Conservation (phyloP, 2,888 invertebrate genomes). For the Odontocolon sp. region DNA sequence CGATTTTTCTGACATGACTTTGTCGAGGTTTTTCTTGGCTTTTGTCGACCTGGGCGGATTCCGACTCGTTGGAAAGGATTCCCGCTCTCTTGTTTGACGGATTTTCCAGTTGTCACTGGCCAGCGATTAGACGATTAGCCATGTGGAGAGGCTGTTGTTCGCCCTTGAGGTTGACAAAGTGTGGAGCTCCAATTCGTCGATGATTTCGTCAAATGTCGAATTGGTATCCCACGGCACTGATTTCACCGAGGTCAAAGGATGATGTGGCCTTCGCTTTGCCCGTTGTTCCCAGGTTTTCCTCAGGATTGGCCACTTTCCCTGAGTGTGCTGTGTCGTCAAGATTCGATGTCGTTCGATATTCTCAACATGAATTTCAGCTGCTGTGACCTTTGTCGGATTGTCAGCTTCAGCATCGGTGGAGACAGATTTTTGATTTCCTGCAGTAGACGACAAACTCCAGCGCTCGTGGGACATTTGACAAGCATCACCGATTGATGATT, state of each 20-base stretch:
- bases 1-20: too few relatives aligned
- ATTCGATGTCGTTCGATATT: conserved; percentile 1
- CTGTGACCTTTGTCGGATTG: conserved; percentile 4
- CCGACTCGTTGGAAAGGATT: too few relatives aligned
- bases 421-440: conserved; percentile 18
- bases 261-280: conserved; percentile 7
- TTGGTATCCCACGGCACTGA: neutral
- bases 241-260: conserved; percentile 32
- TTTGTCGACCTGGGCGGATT: too few relatives aligned
- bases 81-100: too few relatives aligned
- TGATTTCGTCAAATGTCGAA: conserved; percentile 23
- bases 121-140: too few relatives aligned
- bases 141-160: too few relatives aligned
- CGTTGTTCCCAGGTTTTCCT: neutral
- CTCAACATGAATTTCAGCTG: neutral
- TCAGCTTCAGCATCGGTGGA: conserved; percentile 20
- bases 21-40: too few relatives aligned
- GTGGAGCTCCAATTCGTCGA: conserved; percentile 15
- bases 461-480: too few relatives aligned
- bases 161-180: neutral
- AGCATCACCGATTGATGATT: too few relatives aligned
- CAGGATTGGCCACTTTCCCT: neutral
- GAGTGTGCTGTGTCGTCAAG: neutral
- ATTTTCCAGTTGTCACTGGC: too few relatives aligned
- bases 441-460: neutral